Evolutionary conservation across 2,888 invertebrate genomes (phyloP), one percentile per base, ranked within the genome.

Genomic region (Polyommatus icarus): DNA sequence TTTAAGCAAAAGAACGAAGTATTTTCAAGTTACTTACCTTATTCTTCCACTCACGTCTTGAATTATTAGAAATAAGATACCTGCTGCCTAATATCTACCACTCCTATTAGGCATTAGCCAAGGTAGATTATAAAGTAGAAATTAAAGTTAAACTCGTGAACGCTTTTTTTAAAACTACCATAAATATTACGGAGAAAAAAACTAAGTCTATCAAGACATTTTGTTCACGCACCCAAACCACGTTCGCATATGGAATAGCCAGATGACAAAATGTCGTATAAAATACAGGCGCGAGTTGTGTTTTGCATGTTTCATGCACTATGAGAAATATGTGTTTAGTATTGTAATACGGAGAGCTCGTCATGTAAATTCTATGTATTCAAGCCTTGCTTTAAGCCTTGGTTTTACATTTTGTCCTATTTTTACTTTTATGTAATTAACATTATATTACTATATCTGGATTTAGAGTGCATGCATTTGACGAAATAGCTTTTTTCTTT

Each of bases 241-340:
- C 90, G 90, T 89, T 81, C 86, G 79, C 81, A 79, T 80, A 82
- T 83, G 85, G 86, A 86, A 85, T 86, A 86, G 87, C 85, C 87
- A 88, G 87, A 90, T 90, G 90, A 89, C 90, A 90, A 90, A 90
- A 89, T 86, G 85, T 87, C 87, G 85, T 85, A 88, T 89, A 88
- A 90, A 89, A 90, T 88, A 90, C 89, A 86, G 83, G 85, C 83
- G 85, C 87, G 84, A 83, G 83, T 81, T 80, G 82, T 82, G 84
- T 79, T 85, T 83, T 90, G 90, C 88, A 90, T 90, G 83, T 89
- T 90, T 90, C 86, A 90, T 90, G 85, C 84, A 84, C 83, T 83
- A 83, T 83, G 84, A 80, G 86, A 88, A 87, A 87, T 88, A 88
- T 89, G 85, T 89, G 87, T 88, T 88, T 89, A 89, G 87, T 79